phyloP scores from a whole-genome alignment of 2,797 vertebrate species.

The Eupleurogrammus muticus region DNA sequence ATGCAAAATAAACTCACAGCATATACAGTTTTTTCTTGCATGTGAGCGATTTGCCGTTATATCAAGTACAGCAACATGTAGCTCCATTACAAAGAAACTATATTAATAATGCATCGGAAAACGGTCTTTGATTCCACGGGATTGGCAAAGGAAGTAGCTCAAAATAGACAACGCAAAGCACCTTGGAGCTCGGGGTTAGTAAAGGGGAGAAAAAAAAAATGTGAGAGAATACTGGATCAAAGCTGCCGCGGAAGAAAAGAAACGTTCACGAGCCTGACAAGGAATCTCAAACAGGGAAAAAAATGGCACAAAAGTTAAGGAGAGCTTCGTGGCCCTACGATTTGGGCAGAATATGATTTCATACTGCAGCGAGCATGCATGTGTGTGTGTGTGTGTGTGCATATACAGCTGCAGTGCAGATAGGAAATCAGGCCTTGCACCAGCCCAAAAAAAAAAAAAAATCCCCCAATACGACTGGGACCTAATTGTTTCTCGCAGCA shows the following conservation, averaged over 20 bases:
- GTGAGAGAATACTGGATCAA: slow-evolving; percentile 48
- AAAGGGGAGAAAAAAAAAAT: slow-evolving; percentile 10
- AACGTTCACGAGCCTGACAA: slow-evolving; percentile 34
- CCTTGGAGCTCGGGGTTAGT: slow-evolving; percentile 28
- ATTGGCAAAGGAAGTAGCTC: slow-evolving; percentile 36
- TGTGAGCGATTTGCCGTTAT: slow-evolving; percentile 7
- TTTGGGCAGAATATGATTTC: slow-evolving; percentile 34
- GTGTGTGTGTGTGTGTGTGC: neutral
- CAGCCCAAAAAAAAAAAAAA: slow-evolving; percentile 31
- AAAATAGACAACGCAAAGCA: slow-evolving; percentile 46
- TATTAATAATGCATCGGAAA: slow-evolving; percentile 43
- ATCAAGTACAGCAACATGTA: slow-evolving; percentile 4
- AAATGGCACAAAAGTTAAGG: slow-evolving; percentile 10
- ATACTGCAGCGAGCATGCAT: slow-evolving; percentile 25
- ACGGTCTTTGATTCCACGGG: slow-evolving; percentile 43
- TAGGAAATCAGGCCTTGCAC: slow-evolving; percentile 41
- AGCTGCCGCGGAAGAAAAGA: slow-evolving; percentile 28
- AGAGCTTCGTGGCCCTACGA: slow-evolving; percentile 13
- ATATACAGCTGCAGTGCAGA: slow-evolving; percentile 25
- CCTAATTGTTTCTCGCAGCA: slow-evolving; percentile 71
- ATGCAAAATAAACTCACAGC: slow-evolving; percentile 1
- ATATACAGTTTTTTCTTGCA: slow-evolving; percentile 13
- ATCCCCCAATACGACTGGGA: slow-evolving; percentile 41
- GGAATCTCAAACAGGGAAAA: slow-evolving; percentile 46
- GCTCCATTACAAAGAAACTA: slow-evolving; percentile 27